Evolutionary conservation across 1,140 invertebrate genomes (phyloP), one percentile per base, ranked within the genome.

Genomic region (Drosophila mauritiana): DNA sequence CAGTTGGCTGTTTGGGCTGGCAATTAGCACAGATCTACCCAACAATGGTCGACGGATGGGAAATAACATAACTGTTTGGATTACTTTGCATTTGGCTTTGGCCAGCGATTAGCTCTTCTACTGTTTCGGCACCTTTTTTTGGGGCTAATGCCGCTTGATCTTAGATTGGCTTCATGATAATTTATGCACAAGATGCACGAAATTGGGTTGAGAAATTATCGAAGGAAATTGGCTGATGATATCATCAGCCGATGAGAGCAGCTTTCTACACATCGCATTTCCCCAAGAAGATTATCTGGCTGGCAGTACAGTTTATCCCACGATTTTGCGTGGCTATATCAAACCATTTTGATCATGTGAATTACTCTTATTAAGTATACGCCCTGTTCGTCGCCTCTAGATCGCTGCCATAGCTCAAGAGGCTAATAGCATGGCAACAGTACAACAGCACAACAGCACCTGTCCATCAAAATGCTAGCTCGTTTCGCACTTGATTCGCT

Each of bases 401-500:
- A 91, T 86, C 78, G 49, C 68, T 25, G 36, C 51, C 43, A 69
- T 39, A 54, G 27, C 51, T 76, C 70, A 37, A 43, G 46, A 79
- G 76, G 65, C 52, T 79, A 79, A 79, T 65, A 58, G 65, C 67
- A 63, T n/a, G 42, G 62, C 73, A 42, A 22, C 46, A 56, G 51
- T 68, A 49, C 49, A 52, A 62, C 17, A 17, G 17, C 17, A 17
- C 17, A 17, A 17, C 17, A 17, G 17, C 17, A 17, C 75, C 83
- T 79, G 83, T 88, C 83, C 64, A 54, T 83, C 83, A 63, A 59
- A 42, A 77, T 74, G 48, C 56, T 42, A 36, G 77, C 73, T 65
- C 43, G 82, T 78, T 82, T 76, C 52, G 55, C 82, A 76, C 61
- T 79, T 76, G 82, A 82, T 81, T 86, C 75, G 83, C 83, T 86